These are phyloP conservation scores for Axea sp. DNA, from an alignment of 2,888 invertebrate genomes.

Conservation along the genomic window DNA sequence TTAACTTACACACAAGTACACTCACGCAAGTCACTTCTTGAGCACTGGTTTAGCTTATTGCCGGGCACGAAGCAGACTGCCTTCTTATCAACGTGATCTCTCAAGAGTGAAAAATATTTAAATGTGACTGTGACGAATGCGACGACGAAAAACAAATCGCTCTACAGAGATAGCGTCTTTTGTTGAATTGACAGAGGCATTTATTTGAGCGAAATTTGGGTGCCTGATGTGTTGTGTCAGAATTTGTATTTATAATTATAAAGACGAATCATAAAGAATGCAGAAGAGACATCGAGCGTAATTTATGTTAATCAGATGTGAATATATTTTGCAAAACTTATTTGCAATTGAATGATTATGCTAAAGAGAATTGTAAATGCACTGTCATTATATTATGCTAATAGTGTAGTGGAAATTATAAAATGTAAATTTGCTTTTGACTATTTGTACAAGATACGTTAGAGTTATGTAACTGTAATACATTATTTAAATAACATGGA, in stretches of 20 bases:
- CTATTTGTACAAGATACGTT: neutral
- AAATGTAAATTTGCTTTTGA: neutral
- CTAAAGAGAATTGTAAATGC: neutral
- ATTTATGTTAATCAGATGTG: slow-evolving; percentile 2
- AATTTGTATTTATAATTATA: neutral
- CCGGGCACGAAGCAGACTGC: slow-evolving; percentile 75
- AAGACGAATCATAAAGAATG: neutral
- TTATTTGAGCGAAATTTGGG: no score
- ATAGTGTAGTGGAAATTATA: neutral
- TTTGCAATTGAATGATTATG: neutral
- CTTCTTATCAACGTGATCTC: slow-evolving; percentile 75
- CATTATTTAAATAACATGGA: no score
- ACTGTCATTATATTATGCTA: slow-evolving; percentile 2
- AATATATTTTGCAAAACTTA: neutral
- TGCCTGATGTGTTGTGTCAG: neutral
- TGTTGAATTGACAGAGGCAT: no score
- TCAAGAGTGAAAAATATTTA: slow-evolving; percentile 75
- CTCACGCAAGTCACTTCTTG: slow-evolving; percentile 47
- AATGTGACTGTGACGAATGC: slow-evolving; percentile 51
- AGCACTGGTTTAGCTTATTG: slow-evolving; percentile 72
- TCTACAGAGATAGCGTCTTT: no score
- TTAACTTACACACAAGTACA: slow-evolving; percentile 61
- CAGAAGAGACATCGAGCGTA: neutral
- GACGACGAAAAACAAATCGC: slow-evolving; percentile 39
- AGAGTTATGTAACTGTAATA: no score